phyloP scores from a whole-genome alignment of 2,797 vertebrate species.

The Fratercula arctica region DNA sequence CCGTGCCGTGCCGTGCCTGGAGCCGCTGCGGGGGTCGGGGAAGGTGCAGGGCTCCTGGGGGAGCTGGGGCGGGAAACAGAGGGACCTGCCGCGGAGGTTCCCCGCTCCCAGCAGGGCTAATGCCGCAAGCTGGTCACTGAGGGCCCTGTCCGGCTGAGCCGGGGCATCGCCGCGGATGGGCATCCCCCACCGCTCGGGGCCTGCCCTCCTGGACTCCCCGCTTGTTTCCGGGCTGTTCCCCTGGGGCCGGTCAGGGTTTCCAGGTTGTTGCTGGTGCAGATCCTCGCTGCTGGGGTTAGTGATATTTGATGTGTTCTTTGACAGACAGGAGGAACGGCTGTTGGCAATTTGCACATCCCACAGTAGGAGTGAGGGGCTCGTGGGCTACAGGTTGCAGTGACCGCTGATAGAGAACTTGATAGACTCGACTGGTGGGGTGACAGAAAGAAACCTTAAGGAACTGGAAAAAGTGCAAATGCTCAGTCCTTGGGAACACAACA shows the following conservation, averaged over 20 bases:
- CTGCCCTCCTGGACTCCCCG: too few relatives aligned
- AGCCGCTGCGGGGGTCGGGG: accelerated
- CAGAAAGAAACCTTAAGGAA: not conserved
- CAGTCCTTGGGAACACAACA: not conserved
- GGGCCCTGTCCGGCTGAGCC: not conserved
- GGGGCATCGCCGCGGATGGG: too few relatives aligned
- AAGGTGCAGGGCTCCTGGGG: accelerated
- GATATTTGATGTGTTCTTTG: not conserved
- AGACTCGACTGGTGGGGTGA: too few relatives aligned
- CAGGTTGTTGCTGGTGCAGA: not conserved
- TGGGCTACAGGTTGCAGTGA: not conserved
- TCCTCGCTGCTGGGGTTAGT: not conserved
- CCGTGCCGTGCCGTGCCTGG: too few relatives aligned
- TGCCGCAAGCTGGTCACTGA: too few relatives aligned
- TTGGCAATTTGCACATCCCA: accelerated
- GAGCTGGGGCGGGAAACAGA: accelerated
- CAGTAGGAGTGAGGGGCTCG: accelerated
- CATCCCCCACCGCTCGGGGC: too few relatives aligned
- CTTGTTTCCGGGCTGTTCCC: not conserved
- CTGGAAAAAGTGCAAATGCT: not conserved
- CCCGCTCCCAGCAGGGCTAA: not conserved
- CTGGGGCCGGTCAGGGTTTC: not conserved
- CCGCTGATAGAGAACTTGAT: not conserved
- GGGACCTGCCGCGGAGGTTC: not conserved
- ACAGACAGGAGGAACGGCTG: not conserved